phyloP scores from a whole-genome alignment of 2,797 vertebrate genomes.

The Hippocampus kuda region DNA sequence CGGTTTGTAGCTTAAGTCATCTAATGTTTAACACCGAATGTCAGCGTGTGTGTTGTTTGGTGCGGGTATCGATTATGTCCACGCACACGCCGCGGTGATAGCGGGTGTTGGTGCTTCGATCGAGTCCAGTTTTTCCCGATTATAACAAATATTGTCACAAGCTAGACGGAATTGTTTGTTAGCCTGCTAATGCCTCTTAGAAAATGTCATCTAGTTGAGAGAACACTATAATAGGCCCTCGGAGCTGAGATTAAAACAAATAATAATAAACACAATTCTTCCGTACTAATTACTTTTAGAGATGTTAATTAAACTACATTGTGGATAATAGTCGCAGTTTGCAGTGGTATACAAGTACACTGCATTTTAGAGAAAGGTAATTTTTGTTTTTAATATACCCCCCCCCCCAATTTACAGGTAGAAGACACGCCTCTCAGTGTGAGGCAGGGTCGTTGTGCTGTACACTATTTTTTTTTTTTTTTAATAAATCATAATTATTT shows the following conservation, averaged over 20 bases:
- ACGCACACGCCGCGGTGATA: background rate
- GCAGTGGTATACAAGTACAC: background rate
- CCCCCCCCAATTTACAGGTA: background rate
- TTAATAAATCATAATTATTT: no score
- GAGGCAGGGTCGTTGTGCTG: background rate
- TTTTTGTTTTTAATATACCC: background rate
- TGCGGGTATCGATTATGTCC: slow-evolving; percentile 1
- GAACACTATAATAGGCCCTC: slow-evolving; percentile 20
- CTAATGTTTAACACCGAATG: slow-evolving; percentile 20
- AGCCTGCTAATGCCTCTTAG: slow-evolving; percentile 47
- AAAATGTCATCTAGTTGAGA: slow-evolving; percentile 46
- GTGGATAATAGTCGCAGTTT: background rate
- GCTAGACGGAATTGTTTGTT: slow-evolving; percentile 39
- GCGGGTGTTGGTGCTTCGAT: background rate
- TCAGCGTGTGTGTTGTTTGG: slow-evolving; percentile 12
- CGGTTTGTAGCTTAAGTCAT: slow-evolving; percentile 9
- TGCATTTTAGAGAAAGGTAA: background rate
- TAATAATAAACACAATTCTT: no score
- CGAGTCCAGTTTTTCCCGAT: background rate
- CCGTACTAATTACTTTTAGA: background rate
- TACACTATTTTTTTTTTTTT: background rate
- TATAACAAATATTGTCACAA: slow-evolving; percentile 6
- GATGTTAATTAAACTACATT: background rate
- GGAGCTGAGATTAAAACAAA: background rate
- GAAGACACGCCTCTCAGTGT: background rate